A percentile compares a stretch with the other conserved stretches of the same genome.
phyloP scores from a whole-genome alignment of 2,888 invertebrate genomes.

The Pheosia tremula region DNA sequence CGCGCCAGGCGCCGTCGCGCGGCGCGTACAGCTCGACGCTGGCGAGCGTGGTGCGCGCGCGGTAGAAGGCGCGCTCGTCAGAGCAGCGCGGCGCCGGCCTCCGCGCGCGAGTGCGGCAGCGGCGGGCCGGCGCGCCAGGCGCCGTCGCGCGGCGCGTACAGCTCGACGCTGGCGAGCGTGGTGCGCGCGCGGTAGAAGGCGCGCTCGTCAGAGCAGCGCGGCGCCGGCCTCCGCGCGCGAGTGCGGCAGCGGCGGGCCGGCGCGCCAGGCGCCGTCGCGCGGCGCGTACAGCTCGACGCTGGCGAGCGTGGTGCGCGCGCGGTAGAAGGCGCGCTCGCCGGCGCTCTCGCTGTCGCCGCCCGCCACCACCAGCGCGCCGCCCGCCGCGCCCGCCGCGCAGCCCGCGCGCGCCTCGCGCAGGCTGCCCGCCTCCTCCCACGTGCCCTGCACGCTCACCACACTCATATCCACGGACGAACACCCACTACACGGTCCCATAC shows the following conservation, averaged over 20 bases:
- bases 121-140: constrained; percentile 91
- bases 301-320: constrained; percentile 92
- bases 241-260: constrained; percentile 91
- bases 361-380: constrained; percentile 92
- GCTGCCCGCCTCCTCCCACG: constrained; percentile 91
- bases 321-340: constrained; percentile 89
- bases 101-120: too few relatives aligned
- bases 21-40: constrained; percentile 95
- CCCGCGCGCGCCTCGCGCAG: constrained; percentile 91
- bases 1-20: too few relatives aligned
- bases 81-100: too few relatives aligned
- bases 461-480: too few relatives aligned
- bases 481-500: too few relatives aligned
- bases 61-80: too few relatives aligned
- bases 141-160: constrained; percentile 93
- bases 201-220: constrained; percentile 86
- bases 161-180: constrained; percentile 92
- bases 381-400: constrained; percentile 93
- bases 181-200: constrained; percentile 93
- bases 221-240: constrained; percentile 95
- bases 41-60: constrained; percentile 91
- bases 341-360: constrained; percentile 94
- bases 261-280: constrained; percentile 89
- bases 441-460: constrained; percentile 76
- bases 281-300: constrained; percentile 95